Base-by-base conservation (phyloP, 2,888 invertebrate genomes). In the Machimus atricapillus region DNA sequence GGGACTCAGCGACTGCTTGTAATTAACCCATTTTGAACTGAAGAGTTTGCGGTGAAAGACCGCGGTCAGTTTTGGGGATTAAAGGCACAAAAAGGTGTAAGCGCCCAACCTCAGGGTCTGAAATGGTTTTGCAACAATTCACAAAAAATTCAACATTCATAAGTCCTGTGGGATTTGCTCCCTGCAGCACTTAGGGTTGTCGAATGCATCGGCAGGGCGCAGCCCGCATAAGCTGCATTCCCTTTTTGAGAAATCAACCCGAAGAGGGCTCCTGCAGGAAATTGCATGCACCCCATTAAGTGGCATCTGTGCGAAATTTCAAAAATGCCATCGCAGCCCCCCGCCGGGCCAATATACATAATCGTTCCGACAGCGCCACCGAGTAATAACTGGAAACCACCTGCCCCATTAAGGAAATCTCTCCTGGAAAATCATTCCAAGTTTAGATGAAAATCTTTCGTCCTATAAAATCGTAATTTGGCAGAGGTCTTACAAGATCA, bases 391-490 rank as follows among this genome's bases (percentile, higher is more conserved):
- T 78, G 34, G 19, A 66, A 82, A 82, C 82, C 82, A 82, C 82
- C 58, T 82, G 82, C 58, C 56, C 82, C 82, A 82, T 82, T 82
- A 58, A 37, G 40, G 82, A 82, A 81, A 81, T 81, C 81, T 81
- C 81, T 56, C 43, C 56, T 52, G n/a, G 56, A 56, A 56, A 82
- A 82, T 82, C 82, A 82, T 82, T 82, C 58, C 43, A 58, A 82
- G 76, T 31, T 82, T 82, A 82, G 82, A 82, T 82, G 82, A 82
- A 76, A 82, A 82, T 82, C 82, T 82, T 82, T 82, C 58, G 82
- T 40, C 82, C 82, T 82, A 82, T 82, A 82, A 82, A 82, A 82
- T 66, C 37, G 82, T 82, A 82, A 82, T 82, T 82, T 82, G 82
- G 82, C 82, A 82, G 34, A 66, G 37, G 66, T 82, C 58, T 82